phyloP scores from a whole-genome alignment of 2,113 vertebrate genomes.

The Cyprinodon tularosa region DNA sequence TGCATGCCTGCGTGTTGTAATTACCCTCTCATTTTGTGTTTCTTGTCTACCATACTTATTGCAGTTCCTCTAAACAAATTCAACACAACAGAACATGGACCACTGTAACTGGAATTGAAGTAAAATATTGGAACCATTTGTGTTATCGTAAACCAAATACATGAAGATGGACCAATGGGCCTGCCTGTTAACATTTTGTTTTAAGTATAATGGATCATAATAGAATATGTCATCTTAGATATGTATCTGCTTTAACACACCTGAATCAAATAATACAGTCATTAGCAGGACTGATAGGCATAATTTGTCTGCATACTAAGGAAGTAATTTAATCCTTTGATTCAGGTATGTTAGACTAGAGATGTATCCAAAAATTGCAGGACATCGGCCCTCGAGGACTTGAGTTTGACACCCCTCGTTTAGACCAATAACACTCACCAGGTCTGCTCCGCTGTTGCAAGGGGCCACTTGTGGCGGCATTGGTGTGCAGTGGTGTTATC shows the following conservation, averaged over 20 bases:
- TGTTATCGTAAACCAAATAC: background rate
- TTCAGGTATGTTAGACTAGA: no score
- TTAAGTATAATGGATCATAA: background rate
- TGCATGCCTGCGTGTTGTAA: background rate
- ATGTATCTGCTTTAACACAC: no score
- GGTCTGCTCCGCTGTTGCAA: conserved; percentile 79
- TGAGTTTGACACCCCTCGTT: no score
- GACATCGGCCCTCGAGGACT: no score
- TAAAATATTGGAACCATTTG: background rate
- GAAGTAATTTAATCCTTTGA: no score
- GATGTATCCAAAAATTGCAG: no score
- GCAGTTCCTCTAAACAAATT: background rate
- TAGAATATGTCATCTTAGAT: no score
- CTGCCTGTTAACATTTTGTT: no score
- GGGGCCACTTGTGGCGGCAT: conserved; percentile 88
- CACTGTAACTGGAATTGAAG: background rate
- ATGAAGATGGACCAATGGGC: background rate
- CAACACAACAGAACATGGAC: background rate
- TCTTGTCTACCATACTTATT: background rate
- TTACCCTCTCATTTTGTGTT: background rate
- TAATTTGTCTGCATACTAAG: no score
- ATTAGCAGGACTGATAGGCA: no score
- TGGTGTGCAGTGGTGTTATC: conserved; percentile 74
- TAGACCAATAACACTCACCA: conserved; percentile 82
- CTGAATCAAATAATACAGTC: no score